Conservation (phyloP, 2,113 vertebrate species). For the Euleptes europaea region DNA sequence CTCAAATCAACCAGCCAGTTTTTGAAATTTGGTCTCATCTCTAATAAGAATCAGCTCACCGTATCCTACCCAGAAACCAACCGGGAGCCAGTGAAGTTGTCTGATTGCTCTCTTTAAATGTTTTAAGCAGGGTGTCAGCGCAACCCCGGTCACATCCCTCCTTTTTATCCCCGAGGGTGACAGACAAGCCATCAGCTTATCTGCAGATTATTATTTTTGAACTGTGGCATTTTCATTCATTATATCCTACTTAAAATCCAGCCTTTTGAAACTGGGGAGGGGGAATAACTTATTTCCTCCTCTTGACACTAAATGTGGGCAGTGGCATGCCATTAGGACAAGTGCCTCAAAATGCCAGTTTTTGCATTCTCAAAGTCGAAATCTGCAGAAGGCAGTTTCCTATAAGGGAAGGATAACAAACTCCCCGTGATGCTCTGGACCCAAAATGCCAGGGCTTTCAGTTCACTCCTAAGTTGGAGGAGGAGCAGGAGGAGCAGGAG, state of each 20-base stretch:
- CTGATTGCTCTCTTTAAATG: too few relatives aligned
- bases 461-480: not conserved
- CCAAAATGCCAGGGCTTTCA: not conserved
- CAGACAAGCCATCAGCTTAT: constrained; percentile 68
- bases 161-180: constrained; percentile 38
- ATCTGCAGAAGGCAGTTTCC: not conserved
- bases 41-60: too few relatives aligned
- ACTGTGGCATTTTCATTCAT: constrained; percentile 67
- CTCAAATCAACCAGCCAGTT: too few relatives aligned
- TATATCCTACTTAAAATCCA: constrained; percentile 65
- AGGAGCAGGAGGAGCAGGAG: too few relatives aligned
- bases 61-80: too few relatives aligned
- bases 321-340: constrained; percentile 52
- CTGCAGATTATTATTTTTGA: constrained; percentile 51
- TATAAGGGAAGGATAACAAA: not conserved
- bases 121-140: too few relatives aligned
- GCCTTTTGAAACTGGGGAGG: constrained; percentile 30
- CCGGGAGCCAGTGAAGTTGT: too few relatives aligned
- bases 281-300: constrained; percentile 63
- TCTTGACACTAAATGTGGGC: constrained; percentile 55
- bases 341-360: constrained; percentile 35
- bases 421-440: not conserved
- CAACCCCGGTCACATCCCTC: too few relatives aligned
- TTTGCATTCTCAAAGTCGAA: constrained; percentile 8
- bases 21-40: too few relatives aligned